These are phyloP conservation scores for Metopia argyrocephala DNA, from an alignment of 2,888 invertebrate genomes.

Conservation along the genomic window DNA sequence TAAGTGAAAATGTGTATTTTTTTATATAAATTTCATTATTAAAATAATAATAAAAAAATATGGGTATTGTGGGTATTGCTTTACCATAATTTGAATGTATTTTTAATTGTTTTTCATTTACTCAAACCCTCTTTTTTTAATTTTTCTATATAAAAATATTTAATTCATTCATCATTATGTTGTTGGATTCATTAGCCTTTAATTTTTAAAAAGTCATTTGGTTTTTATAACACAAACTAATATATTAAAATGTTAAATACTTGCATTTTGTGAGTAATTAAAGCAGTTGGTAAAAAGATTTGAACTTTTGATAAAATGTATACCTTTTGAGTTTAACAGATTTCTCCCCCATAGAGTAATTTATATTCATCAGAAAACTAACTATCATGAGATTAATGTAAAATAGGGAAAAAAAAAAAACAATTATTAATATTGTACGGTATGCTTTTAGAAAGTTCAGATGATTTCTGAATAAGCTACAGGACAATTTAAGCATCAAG, in stretches of 20 bases:
- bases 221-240: constrained; percentile 7
- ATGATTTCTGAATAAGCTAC: too few relatives aligned
- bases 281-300: constrained; percentile 45
- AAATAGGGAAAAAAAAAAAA: too few relatives aligned
- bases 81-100: constrained; percentile 51
- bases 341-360: too few relatives aligned
- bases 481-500: too few relatives aligned
- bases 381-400: too few relatives aligned
- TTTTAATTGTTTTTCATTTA: constrained; percentile 54
- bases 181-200: too few relatives aligned
- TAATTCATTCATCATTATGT: constrained; percentile 37
- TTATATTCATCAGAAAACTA: too few relatives aligned
- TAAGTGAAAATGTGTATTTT: constrained; percentile 50
- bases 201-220: too few relatives aligned
- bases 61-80: constrained; percentile 41
- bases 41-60: too few relatives aligned
- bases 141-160: too few relatives aligned
- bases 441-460: too few relatives aligned
- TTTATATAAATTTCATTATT: constrained; percentile 24
- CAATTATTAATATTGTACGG: too few relatives aligned
- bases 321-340: constrained; percentile 25
- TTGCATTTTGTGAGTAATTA: constrained; percentile 36
- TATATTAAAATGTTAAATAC: constrained; percentile 15
- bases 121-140: constrained; percentile 31
- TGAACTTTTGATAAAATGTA: constrained; percentile 39